These are phyloP conservation scores for Salarias fasciatus DNA, from an alignment of 2,797 vertebrate species.

Conservation along the genomic window DNA sequence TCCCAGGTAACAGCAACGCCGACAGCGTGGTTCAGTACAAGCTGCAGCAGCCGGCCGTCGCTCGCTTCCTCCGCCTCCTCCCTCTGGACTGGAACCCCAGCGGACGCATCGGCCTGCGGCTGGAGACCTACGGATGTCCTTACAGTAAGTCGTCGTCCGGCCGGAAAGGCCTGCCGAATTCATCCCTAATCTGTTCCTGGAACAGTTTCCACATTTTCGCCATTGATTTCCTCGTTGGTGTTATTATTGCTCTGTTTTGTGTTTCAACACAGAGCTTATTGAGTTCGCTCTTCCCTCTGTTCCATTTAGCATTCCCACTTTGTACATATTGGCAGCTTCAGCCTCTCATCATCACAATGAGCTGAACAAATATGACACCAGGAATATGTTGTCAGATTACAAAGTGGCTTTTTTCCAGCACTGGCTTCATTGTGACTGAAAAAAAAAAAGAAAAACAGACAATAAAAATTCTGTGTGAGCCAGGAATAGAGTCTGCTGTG, in stretches of 20 bases:
- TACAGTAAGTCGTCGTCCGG: constrained; percentile 84
- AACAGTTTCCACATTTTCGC: not conserved
- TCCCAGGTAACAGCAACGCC: constrained; percentile 92
- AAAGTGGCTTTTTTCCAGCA: not conserved
- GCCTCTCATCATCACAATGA: not conserved
- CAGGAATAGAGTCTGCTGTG: not conserved
- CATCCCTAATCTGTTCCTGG: not conserved
- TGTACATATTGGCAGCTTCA: not conserved
- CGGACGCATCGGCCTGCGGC: constrained; percentile 92
- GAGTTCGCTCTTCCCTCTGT: not conserved
- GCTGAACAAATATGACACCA: not conserved
- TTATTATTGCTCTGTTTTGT: not conserved
- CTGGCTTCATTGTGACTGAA: not conserved
- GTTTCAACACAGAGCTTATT: not conserved
- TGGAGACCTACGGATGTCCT: constrained; percentile 91
- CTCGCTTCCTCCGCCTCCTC: constrained; percentile 90
- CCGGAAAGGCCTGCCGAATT: not conserved
- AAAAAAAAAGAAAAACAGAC: not conserved
- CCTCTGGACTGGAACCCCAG: constrained; percentile 92
- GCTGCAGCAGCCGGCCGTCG: constrained; percentile 89
- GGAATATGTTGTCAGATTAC: not conserved
- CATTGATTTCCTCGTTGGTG: not conserved
- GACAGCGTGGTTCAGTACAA: constrained; percentile 92
- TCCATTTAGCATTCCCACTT: not conserved
- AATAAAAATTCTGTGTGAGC: not conserved